Percentiles rank a stretch among this genome's conserved stretches.
These are phyloP conservation scores for Callipepla squamata DNA, from an alignment of 2,113 vertebrate species.

Conservation along the genomic window DNA sequence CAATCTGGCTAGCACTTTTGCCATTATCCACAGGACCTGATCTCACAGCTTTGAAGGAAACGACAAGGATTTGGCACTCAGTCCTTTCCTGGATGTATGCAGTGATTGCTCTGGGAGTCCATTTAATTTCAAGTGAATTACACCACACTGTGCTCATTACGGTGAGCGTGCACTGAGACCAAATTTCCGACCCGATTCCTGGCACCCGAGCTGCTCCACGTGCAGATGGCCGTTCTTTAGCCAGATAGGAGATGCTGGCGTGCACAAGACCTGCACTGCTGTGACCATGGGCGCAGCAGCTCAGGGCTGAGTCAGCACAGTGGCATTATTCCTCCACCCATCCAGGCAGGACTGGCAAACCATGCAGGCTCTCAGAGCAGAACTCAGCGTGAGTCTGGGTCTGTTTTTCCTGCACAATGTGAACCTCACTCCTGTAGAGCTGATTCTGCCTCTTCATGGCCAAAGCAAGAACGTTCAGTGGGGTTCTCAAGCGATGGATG, in stretches of 20 bases:
- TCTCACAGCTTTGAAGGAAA: neutral
- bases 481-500: neutral
- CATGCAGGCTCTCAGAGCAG: neutral
- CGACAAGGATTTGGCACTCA: neutral
- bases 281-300: neutral
- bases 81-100: neutral
- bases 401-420: neutral
- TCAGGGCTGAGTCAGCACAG: neutral
- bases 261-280: neutral
- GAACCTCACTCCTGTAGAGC: neutral
- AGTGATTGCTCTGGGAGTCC: neutral
- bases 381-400: neutral
- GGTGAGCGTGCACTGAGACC: accelerated
- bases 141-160: neutral
- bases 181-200: neutral
- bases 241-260: neutral
- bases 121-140: neutral
- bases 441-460: neutral
- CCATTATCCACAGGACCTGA: too few species aligned
- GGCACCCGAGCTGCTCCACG: neutral
- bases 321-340: neutral
- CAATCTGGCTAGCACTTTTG: too few species aligned
- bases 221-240: neutral
- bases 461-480: neutral
- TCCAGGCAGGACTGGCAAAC: neutral